phyloP scores from a whole-genome alignment of 2,797 vertebrate species.

The Hybognathus amarus region DNA sequence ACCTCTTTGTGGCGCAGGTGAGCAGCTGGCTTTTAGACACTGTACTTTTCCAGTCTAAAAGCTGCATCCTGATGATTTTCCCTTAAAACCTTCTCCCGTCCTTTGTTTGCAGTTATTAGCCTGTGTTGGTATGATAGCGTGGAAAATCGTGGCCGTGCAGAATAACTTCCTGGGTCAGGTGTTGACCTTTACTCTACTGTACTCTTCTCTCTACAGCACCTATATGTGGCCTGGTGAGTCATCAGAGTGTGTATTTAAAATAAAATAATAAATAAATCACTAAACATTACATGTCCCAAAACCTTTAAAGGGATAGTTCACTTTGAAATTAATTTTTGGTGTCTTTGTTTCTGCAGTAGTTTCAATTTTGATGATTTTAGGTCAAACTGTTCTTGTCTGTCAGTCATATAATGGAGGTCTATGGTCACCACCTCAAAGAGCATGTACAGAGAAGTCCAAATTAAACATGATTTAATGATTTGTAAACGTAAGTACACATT shows the following conservation, averaged over 20 bases:
- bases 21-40: constrained; percentile 52
- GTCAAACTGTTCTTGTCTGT: too few species aligned
- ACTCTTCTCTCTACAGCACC: constrained; percentile 90
- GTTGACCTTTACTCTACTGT: constrained; percentile 88
- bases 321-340: too few species aligned
- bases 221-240: constrained; percentile 93
- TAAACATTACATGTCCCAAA: not conserved
- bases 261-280: not conserved
- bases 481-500: too few species aligned
- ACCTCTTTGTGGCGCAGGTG: constrained; percentile 93
- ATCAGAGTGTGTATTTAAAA: not conserved
- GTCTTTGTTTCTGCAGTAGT: too few species aligned
- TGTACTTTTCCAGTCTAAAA: not conserved
- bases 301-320: not conserved
- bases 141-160: constrained; percentile 86
- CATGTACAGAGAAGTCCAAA: too few species aligned
- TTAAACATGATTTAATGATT: too few species aligned
- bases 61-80: too few species aligned
- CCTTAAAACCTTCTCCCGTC: not conserved
- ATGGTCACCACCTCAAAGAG: too few species aligned
- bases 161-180: constrained; percentile 83
- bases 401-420: too few species aligned
- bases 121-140: constrained; percentile 90
- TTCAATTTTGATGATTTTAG: too few species aligned
- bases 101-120: constrained; percentile 80